Evolutionary conservation across 2,888 invertebrate genomes (phyloP).

Genomic region (Noctua janthe): DNA sequence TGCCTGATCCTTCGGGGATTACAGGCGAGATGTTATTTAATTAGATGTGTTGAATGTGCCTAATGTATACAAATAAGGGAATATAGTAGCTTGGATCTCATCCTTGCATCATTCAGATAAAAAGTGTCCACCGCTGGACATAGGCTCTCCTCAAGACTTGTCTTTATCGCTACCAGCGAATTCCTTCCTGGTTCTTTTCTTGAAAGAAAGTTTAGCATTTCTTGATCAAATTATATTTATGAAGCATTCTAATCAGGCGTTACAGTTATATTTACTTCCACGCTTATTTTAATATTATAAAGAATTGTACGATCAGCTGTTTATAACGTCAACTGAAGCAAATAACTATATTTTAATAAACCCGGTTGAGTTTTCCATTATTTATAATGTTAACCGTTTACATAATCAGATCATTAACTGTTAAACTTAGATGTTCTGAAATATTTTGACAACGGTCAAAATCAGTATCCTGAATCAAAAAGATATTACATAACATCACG

Average conservation of each 20-base stretch:
- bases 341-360: not conserved
- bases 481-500: not conserved
- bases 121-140: not conserved
- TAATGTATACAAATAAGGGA: not conserved
- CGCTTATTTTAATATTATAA: not conserved
- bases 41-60: not conserved
- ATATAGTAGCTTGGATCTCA: not conserved
- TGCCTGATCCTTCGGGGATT: not conserved
- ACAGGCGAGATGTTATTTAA: not conserved
- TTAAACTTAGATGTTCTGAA: too few relatives aligned
- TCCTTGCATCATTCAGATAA: not conserved
- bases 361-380: not conserved
- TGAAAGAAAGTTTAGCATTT: not conserved
- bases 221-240: not conserved
- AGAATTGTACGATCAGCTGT: not conserved
- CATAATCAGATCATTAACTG: too few relatives aligned
- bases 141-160: not conserved
- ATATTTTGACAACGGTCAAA: not conserved
- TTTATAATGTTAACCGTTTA: not conserved
- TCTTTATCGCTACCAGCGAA: not conserved
- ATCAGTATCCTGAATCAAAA: not conserved
- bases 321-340: constrained; percentile 5
- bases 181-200: not conserved
- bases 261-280: not conserved
- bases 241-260: not conserved